Evolutionary conservation across 2,113 vertebrate species (phyloP), one percentile per base, ranked within the genome.

Genomic region (Dissostichus mawsoni): DNA sequence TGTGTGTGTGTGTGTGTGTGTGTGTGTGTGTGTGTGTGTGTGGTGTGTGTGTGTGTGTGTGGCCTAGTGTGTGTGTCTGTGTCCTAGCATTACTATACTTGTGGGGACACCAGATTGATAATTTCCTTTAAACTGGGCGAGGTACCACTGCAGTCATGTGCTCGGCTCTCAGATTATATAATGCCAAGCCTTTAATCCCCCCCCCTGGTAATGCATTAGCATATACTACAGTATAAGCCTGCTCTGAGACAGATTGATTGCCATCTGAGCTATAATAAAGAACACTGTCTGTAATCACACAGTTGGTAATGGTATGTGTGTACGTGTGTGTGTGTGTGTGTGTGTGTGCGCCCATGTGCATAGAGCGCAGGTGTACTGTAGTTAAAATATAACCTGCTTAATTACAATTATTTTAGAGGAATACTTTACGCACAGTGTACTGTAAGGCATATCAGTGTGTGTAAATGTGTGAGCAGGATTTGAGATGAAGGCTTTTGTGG

Each of bases 101-200:
- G 1, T 20, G 20, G 20, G 20, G 20, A 20, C 20, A 20, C 20
- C 20, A 20, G 20, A 20, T 41, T n/a, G 56, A 69, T 29, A 61
- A 65, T 69, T 61, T 69, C 17, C 59, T 52, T 12, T 76, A 64
- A 52, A 66, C 29, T 55, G 14, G 50, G 50, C 10, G 10, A 36
- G 11, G 61, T 47, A 50, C 59, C 52, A 58, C 61, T 5, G 52
- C 17, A 13, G 41, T 8, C 23, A 33, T 29, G 62, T 36, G 50
- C 73, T 56, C 51, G 2, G 36, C 2, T 75, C 51, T 58, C 58
- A 58, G 73, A 71, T 76, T 81, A 75, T 20, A 63, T 57, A 59
- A 58, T 18, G 16, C 11, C 52, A 11, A 51, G 23, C 25, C 50
- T 75, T 75, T 81, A 81, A 81, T 75, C 65, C 50, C 36, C 45